These are phyloP conservation scores for Chorisops tibialis DNA, from an alignment of 2,888 invertebrate species.

Conservation along the genomic window DNA sequence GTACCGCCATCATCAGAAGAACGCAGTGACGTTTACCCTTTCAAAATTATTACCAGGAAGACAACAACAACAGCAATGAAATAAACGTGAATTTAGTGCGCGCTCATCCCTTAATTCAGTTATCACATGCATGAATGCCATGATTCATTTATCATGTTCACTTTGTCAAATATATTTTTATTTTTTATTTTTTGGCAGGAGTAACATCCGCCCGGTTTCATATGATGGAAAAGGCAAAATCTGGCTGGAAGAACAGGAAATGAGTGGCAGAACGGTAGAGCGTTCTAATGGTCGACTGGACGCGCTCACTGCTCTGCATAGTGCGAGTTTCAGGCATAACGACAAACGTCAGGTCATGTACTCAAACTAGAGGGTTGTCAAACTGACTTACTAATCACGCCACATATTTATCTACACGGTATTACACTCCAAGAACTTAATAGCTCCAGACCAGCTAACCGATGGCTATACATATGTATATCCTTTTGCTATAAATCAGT, in stretches of 20 bases:
- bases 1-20: neutral
- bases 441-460: neutral
- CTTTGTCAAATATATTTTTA: slow-evolving; percentile 29
- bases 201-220: neutral
- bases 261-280: too few species aligned
- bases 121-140: slow-evolving; percentile 24
- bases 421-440: too few species aligned
- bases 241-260: too few species aligned
- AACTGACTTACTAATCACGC: slow-evolving; percentile 12
- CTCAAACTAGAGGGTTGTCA: slow-evolving; percentile 12
- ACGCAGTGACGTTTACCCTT: neutral
- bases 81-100: slow-evolving; percentile 1
- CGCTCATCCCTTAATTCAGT: slow-evolving; percentile 26
- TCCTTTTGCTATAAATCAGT: slow-evolving; percentile 3
- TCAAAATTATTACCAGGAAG: neutral
- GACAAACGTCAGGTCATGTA: too few species aligned
- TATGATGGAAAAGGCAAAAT: too few species aligned
- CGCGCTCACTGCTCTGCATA: too few species aligned
- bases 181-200: slow-evolving; percentile 11
- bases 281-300: slow-evolving; percentile 15
- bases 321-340: too few species aligned
- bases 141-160: slow-evolving; percentile 26
- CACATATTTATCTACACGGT: neutral
- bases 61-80: slow-evolving; percentile 12
- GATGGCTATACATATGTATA: neutral